Conservation (phyloP, 2,888 invertebrate species). For the Drosophila suboccidentalis region DNA sequence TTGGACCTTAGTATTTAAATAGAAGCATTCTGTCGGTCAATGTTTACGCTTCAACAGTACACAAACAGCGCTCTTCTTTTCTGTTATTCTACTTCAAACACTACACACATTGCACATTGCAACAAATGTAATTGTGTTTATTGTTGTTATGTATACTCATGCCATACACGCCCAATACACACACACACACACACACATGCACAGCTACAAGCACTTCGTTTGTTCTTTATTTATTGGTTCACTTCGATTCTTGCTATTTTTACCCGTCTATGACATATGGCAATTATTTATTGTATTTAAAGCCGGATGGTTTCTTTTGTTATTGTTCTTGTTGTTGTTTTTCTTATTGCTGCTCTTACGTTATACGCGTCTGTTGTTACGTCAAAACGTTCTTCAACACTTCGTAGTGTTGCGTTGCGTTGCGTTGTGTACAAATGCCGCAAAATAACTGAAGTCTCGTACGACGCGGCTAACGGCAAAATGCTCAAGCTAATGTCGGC, state of each 20-base stretch:
- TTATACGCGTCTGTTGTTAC: conserved; percentile 15
- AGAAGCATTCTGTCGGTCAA: background rate
- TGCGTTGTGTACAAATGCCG: conserved; percentile 48
- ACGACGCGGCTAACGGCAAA: conserved; percentile 20
- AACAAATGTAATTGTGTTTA: conserved; percentile 27
- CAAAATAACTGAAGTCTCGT: conserved; percentile 39
- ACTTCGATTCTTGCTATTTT: conserved; percentile 61
- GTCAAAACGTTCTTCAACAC: background rate
- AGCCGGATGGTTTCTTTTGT: conserved; percentile 22
- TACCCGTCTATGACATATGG: conserved; percentile 38
- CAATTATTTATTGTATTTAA: conserved; percentile 25
- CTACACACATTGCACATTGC: conserved; percentile 10
- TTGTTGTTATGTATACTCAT: conserved; percentile 2
- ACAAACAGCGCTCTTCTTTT: background rate
- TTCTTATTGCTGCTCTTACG: conserved; percentile 27
- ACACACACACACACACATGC: background rate
- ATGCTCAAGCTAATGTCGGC: conserved; percentile 10
- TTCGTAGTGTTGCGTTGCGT: conserved; percentile 16
- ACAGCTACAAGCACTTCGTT: conserved; percentile 26
- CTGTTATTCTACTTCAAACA: background rate
- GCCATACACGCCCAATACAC: conserved; percentile 1
- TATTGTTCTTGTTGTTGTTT: conserved; percentile 20
- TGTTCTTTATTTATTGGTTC: conserved; percentile 45
- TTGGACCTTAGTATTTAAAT: background rate
- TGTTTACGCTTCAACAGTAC: background rate